A percentile compares a stretch with the other conserved stretches of the same genome.
Evolutionary conservation across 2,888 invertebrate species (phyloP).

Genomic region (Drosophila tripunctata): DNA sequence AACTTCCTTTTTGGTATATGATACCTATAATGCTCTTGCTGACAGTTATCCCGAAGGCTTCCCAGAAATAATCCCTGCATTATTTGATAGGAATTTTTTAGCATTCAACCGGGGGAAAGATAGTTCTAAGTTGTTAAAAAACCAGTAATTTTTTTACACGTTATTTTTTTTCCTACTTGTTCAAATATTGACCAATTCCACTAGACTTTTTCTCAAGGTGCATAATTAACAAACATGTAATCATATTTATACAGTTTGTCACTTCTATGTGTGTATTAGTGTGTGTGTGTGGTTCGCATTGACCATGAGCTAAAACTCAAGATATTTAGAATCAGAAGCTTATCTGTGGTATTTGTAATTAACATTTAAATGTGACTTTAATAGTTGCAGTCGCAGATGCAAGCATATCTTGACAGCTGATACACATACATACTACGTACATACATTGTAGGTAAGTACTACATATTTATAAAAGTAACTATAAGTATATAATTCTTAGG

Average conservation of each 20-base stretch:
- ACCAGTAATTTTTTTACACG: not conserved
- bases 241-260: not conserved
- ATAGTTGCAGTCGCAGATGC: not conserved
- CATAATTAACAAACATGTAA: slow-evolving; percentile 12
- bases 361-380: slow-evolving; percentile 28
- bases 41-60: not conserved
- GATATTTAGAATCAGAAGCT: slow-evolving; percentile 18
- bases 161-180: not conserved
- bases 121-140: no score
- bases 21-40: not conserved
- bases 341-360: slow-evolving; percentile 40
- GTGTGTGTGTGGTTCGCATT: not conserved
- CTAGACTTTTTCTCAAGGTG: slow-evolving; percentile 26
- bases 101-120: no score
- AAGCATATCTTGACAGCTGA: not conserved
- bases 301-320: slow-evolving; percentile 20
- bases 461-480: no score
- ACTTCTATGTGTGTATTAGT: not conserved
- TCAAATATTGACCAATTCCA: not conserved
- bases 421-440: no score
- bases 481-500: no score
- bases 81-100: no score
- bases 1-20: not conserved
- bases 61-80: not conserved
- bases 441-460: no score